These are phyloP conservation scores for Lepidurus couesii DNA, from an alignment of 1,140 invertebrate species.

Conservation along the genomic window DNA sequence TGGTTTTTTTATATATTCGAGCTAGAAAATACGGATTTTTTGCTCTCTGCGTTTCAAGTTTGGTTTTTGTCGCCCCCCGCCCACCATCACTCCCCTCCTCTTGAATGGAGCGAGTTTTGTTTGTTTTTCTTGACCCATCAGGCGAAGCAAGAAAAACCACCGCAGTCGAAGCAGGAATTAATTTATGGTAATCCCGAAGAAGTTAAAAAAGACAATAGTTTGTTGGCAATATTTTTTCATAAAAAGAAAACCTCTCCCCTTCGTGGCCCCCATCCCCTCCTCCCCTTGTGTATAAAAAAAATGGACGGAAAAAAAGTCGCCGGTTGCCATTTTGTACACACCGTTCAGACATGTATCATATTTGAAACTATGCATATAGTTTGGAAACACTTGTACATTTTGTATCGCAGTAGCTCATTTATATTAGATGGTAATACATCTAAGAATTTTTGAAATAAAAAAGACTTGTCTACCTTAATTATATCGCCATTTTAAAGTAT, in stretches of 20 bases:
- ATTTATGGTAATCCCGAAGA: neutral
- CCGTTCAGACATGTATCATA: constrained; percentile 22
- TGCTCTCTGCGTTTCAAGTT: constrained; percentile 1
- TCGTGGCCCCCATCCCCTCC: neutral
- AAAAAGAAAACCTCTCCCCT: constrained; percentile 20
- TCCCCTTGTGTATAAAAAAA: constrained; percentile 10
- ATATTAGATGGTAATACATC: constrained; percentile 22
- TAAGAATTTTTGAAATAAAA: constrained; percentile 23
- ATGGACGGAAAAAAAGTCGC: constrained; percentile 21
- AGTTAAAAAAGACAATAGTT: constrained; percentile 18
- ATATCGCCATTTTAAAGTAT: neutral
- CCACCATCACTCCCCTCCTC: neutral
- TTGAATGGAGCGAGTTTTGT: neutral
- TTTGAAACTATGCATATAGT: constrained; percentile 22
- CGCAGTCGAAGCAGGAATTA: constrained; percentile 12
- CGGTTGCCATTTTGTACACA: constrained; percentile 21
- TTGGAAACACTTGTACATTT: constrained; percentile 20
- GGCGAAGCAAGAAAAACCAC: neutral
- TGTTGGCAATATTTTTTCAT: constrained; percentile 15
- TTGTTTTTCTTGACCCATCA: neutral
- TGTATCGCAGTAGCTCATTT: constrained; percentile 22
- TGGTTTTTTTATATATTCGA: neutral
- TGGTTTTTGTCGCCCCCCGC: neutral
- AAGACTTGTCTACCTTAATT: neutral
- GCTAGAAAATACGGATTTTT: neutral